Percentiles rank a stretch among this genome's conserved stretches.
Conservation (phyloP, 1,140 invertebrate species). For the Ceratina australensis region DNA sequence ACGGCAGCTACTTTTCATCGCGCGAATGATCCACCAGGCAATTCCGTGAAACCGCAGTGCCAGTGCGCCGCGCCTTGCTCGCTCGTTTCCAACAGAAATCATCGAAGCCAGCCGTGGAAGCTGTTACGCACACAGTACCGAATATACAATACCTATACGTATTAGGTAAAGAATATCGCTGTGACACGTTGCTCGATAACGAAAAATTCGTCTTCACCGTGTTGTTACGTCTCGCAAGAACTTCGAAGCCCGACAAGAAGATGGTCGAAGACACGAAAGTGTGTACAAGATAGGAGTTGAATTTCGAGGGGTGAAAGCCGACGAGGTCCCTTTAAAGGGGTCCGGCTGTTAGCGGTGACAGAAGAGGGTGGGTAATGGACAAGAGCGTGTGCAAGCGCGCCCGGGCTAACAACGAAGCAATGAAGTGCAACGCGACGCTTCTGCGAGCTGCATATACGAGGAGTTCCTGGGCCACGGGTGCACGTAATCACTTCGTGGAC, state of each 20-base stretch:
- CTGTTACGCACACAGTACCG: too few relatives aligned
- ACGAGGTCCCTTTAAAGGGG: not conserved
- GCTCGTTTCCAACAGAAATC: conserved; percentile 11
- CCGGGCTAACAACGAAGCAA: conserved; percentile 25
- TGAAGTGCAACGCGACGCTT: not conserved
- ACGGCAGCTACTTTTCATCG: conserved; percentile 32
- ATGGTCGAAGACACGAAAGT: too few relatives aligned
- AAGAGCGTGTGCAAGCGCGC: not conserved
- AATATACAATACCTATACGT: too few relatives aligned
- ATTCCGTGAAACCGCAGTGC: conserved; percentile 33
- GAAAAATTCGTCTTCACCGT: too few relatives aligned
- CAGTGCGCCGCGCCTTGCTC: conserved; percentile 13
- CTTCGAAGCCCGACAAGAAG: not conserved
- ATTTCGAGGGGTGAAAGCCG: conserved; percentile 6
- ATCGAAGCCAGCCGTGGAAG: not conserved
- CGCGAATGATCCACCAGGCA: conserved; percentile 17
- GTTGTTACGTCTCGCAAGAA: not conserved
- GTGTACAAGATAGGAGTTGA: not conserved
- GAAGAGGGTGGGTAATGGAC: conserved; percentile 23
- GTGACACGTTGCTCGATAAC: too few relatives aligned
- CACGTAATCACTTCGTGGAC: conserved; percentile 4
- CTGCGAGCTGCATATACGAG: not conserved
- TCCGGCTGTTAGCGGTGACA: conserved; percentile 15
- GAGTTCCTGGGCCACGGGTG: not conserved
- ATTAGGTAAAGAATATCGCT: too few relatives aligned